These are phyloP conservation scores for Mionectes macconnelli DNA, from an alignment of 2,113 vertebrate species.

Conservation along the genomic window DNA sequence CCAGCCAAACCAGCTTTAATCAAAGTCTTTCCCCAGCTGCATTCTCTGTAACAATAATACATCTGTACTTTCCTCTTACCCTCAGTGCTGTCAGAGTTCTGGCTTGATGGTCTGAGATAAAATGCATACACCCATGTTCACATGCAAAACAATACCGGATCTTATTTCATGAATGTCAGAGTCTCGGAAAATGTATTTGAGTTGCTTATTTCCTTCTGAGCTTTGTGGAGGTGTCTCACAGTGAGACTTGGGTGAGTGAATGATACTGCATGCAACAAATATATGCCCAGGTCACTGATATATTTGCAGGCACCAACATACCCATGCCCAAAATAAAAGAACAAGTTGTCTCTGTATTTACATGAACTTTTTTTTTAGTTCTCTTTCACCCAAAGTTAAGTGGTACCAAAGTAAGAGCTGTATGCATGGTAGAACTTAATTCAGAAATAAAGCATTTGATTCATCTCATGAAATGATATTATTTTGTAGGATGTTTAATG, in stretches of 20 bases:
- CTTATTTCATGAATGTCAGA: neutral
- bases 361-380: neutral
- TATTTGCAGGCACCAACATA: neutral
- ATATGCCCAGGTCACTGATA: neutral
- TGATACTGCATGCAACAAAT: neutral
- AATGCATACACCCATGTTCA: neutral
- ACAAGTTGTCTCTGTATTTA: neutral
- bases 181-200: neutral
- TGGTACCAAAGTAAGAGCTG: neutral
- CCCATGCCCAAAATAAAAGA: neutral
- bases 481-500: neutral
- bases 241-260: neutral
- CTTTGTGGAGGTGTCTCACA: neutral
- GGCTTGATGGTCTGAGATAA: neutral
- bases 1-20: neutral
- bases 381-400: neutral
- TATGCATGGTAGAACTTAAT: neutral
- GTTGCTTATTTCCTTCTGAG: neutral
- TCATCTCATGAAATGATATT: neutral
- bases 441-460: neutral
- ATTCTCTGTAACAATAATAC: neutral
- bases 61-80: neutral
- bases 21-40: neutral
- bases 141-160: neutral
- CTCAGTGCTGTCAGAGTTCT: neutral